Base-by-base conservation (phyloP, 2,888 invertebrate species). In the Melanotus villosus region DNA sequence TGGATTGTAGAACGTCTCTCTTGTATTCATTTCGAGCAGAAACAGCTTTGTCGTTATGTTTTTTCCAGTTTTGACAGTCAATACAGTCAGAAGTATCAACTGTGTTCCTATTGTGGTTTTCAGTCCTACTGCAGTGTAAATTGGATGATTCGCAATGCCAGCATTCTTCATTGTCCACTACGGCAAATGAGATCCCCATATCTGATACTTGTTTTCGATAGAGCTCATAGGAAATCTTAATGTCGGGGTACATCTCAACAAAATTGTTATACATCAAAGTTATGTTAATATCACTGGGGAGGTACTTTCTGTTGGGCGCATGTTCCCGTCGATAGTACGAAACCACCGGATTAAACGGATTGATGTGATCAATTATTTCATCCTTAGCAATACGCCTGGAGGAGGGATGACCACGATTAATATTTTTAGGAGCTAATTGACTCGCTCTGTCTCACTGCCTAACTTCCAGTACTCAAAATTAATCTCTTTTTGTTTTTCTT, bases 291-390 rank as follows among this genome's bases (percentile, higher is more conserved):
- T 77, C 73, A 68, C 74, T 72, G 7, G 76, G 70, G 18, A 74
- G 60, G 43, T 76, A 76, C 21, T 50, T 57, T 41, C 67, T 52
- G 30, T 74, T 75, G 2, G 76, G 76, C 5, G 74, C 75, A 66
- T 77, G 76, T 59, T 76, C 75, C 34, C 73, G 59, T 34, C 75
- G 56, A 45, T 76, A 76, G 62, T 76, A 76, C 26, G 75, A 74
- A 9, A 71, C 52, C 14, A 65, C 50, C 10, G 71, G 58, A 38
- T 68, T 65, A 68, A 68, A 71, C 23, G 56, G 56, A 23, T 71
- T 63, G 19, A 71, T 71, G 36, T 71, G 71, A 12, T 54, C 57
- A n/a, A 32, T 41, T 16, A 68, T 59, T 32, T 32, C n/a, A n/a
- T n/a, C n/a, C n/a, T n/a, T n/a, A n/a, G n/a, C n/a, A n/a, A n/a